Evolutionary conservation across 2,888 invertebrate species (phyloP).

Genomic region (Dryobotodes eremita): DNA sequence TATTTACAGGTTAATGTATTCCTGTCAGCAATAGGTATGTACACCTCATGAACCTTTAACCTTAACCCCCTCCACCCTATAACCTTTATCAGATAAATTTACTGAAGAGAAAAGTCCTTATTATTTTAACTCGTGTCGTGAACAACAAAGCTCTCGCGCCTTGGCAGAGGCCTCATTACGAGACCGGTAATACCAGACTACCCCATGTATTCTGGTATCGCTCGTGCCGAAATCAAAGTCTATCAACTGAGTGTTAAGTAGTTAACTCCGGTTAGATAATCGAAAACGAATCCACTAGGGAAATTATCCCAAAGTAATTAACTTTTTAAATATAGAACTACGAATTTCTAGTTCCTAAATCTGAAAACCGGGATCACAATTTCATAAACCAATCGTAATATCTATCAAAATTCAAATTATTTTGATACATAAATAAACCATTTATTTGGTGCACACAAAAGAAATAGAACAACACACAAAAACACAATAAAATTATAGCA

Average conservation of each 20-base stretch:
- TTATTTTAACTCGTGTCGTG: background rate
- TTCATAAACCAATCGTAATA: background rate
- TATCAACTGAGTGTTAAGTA: background rate
- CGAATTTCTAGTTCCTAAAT: background rate
- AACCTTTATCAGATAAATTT: background rate
- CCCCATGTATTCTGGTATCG: background rate
- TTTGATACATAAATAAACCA: too few species aligned
- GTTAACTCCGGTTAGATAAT: background rate
- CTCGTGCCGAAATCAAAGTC: background rate
- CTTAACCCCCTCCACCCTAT: too few species aligned
- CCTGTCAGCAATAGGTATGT: conserved; percentile 55
- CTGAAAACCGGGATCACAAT: background rate
- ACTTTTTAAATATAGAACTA: conserved; percentile 9
- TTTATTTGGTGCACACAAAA: too few species aligned
- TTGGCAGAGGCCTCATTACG: background rate
- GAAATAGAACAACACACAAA: too few species aligned
- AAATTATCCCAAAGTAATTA: conserved; percentile 23
- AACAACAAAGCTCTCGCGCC: background rate
- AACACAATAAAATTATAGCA: too few species aligned
- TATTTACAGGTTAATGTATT: conserved; percentile 58
- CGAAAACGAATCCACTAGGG: background rate
- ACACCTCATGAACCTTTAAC: background rate
- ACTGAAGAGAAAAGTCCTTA: background rate
- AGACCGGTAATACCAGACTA: background rate
- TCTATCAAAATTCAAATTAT: background rate